Evolutionary conservation across 1,140 invertebrate species (phyloP).

Genomic region (Ips nitidus): DNA sequence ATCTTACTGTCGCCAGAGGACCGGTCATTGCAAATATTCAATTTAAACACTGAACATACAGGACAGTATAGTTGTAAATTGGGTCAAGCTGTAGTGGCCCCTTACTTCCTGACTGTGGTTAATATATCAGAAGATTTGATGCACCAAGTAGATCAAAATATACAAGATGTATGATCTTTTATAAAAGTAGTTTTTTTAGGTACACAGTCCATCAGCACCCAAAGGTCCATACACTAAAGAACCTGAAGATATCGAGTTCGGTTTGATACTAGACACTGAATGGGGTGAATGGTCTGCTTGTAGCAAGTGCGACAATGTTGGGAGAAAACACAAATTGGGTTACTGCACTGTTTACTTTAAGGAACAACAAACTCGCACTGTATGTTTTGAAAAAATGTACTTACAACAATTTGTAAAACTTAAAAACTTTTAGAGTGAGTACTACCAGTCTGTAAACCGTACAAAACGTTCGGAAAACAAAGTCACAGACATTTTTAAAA

Average conservation of each 20-base stretch:
- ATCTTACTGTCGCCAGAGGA: constrained; percentile 52
- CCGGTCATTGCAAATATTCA: constrained; percentile 54
- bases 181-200: constrained; percentile 23
- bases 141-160: constrained; percentile 22
- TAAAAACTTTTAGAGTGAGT: too few species aligned
- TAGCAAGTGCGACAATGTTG: constrained; percentile 60
- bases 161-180: neutral
- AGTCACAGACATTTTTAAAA: constrained; percentile 41
- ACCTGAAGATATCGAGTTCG: constrained; percentile 46
- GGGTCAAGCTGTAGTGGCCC: constrained; percentile 49
- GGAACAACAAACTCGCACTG: neutral
- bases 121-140: constrained; percentile 42
- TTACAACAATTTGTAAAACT: neutral
- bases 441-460: neutral
- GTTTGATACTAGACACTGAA: constrained; percentile 52
- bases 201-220: constrained; percentile 45
- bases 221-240: constrained; percentile 42
- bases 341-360: constrained; percentile 57
- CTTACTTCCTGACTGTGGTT: constrained; percentile 56
- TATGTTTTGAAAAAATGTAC: neutral
- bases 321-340: constrained; percentile 57
- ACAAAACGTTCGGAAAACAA: constrained; percentile 5
- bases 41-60: constrained; percentile 52
- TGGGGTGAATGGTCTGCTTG: constrained; percentile 66
- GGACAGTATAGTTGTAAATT: constrained; percentile 58